Conservation (phyloP, 2,888 invertebrate species). For the Agrilus mali region DNA sequence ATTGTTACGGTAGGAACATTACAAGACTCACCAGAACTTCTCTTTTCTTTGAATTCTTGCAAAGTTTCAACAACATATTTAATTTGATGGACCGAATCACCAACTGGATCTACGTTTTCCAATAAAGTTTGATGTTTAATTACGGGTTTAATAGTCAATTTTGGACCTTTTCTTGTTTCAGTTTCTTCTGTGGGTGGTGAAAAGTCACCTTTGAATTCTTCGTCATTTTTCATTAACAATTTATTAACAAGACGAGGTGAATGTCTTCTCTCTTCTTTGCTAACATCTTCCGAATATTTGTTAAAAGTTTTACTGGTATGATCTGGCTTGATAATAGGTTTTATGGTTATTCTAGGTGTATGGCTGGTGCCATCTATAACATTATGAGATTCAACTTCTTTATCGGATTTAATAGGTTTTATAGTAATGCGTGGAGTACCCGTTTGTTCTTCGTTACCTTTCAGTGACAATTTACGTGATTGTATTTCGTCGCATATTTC, state of each 20-base stretch:
- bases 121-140: too few relatives aligned
- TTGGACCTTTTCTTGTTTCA: too few relatives aligned
- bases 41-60: conserved; percentile 6
- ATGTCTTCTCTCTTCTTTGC: not conserved
- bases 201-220: not conserved
- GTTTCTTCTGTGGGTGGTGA: too few relatives aligned
- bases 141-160: too few relatives aligned
- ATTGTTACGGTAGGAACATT: conserved; percentile 20
- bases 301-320: too few relatives aligned
- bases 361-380: conserved; percentile 5
- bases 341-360: conserved; percentile 43
- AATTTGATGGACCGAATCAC: too few relatives aligned
- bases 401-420: conserved; percentile 23
- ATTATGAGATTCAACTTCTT: too few relatives aligned
- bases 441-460: conserved; percentile 15
- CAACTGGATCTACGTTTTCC: too few relatives aligned
- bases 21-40: conserved; percentile 7
- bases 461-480: not conserved
- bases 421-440: conserved; percentile 32
- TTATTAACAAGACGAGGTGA: conserved; percentile 3
- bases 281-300: not conserved
- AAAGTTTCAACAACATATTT: not conserved
- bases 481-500: not conserved
- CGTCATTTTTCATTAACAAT: conserved; percentile 7
- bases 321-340: conserved; percentile 37